Evolutionary conservation across 1,140 invertebrate genomes (phyloP).

Genomic region (Augochlora pura): DNA sequence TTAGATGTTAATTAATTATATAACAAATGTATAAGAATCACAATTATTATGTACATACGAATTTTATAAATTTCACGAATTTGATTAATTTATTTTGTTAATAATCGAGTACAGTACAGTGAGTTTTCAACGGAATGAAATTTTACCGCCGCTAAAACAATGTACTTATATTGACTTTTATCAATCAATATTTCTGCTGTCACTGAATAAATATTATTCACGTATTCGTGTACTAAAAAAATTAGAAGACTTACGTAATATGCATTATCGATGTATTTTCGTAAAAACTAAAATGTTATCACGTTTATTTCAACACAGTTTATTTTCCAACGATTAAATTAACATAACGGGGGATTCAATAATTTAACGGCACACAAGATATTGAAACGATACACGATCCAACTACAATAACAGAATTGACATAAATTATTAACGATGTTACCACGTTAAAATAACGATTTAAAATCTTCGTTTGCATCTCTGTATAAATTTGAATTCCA

Average conservation of each 20-base stretch:
- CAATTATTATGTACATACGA: too few relatives aligned
- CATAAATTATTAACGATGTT: not conserved
- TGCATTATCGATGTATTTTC: not conserved
- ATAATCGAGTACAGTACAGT: too few relatives aligned
- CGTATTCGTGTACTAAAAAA: not conserved
- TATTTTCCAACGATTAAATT: not conserved
- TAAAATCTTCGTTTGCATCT: not conserved
- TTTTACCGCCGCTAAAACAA: too few relatives aligned
- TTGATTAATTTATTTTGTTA: too few relatives aligned
- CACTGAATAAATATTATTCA: not conserved
- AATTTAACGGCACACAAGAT: not conserved
- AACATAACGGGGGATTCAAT: too few relatives aligned
- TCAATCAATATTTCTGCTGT: not conserved
- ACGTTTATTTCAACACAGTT: not conserved
- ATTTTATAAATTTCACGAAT: too few relatives aligned
- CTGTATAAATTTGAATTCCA: not conserved
- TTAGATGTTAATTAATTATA: too few relatives aligned
- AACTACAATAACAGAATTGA: not conserved
- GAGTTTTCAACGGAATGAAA: too few relatives aligned
- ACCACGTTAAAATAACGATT: not conserved
- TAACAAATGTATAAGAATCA: too few relatives aligned
- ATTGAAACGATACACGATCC: not conserved
- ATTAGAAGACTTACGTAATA: constrained; percentile 20
- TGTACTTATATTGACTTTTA: not conserved
- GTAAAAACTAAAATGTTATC: not conserved